Evolutionary conservation across 2,888 invertebrate species (phyloP), one percentile per base, ranked within the genome.

Genomic region (Ormyrus labotus): DNA sequence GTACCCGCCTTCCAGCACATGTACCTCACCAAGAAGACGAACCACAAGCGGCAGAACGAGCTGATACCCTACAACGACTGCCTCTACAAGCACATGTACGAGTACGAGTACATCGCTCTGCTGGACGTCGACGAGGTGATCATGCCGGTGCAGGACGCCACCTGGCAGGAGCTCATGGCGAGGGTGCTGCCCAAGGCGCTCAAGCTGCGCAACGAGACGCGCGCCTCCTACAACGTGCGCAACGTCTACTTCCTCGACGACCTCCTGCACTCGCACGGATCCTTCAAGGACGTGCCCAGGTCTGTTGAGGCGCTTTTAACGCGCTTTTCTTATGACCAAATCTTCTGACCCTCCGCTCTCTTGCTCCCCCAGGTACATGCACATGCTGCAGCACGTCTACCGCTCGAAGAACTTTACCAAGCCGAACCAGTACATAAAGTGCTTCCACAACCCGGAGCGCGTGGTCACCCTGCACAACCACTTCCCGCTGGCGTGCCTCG

Each of bases 11-110:
- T 97, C 86, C 96, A 97, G 89, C 97, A 97, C 90, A 93, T 97
- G 91, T 98, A 97, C 89, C 93, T 98, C 71, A 96, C 96, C 78
- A 96, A 96, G 89, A 98, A 97, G 91, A 95, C 96, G 51, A 97
- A 97, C 87, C 96, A 98, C 91, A 98, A 98, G 91, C 93, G 98
- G 11, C 96, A 98, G 90, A 97, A 98, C 92, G 98, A 98, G 91
- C 93, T 98, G 81, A 96, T 98, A 86, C 98, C 98, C 10, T 98
- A 98, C 92, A 98, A 98, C 91, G 98, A 98, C 91, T 98, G 98
- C 88, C 93, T 98, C 75, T 98, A 98, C 92, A 95, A 96, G 89
- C 96, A 98, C 89, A 94, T 98, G 92, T 96, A 97, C 90, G 93
- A 95, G 84, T 98, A 98, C 91, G 94, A 96, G 83, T 97, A 96